These are phyloP conservation scores for Sander vitreus DNA, from an alignment of 2,113 vertebrate species.

Conservation along the genomic window DNA sequence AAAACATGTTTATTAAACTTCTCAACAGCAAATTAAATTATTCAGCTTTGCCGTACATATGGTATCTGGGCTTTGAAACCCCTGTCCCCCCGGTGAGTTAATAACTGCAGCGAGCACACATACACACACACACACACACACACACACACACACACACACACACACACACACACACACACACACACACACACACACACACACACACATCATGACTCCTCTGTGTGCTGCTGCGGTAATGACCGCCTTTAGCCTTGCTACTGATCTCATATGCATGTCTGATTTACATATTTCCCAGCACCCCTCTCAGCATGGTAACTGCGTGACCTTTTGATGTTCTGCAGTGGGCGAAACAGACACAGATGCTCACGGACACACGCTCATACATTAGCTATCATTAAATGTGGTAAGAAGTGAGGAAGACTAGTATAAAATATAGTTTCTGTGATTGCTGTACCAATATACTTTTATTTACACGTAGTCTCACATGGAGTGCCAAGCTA, in stretches of 20 bases:
- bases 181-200: constrained; percentile 44
- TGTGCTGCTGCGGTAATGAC: constrained; percentile 75
- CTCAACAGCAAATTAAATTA: constrained; percentile 72
- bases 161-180: constrained; percentile 24
- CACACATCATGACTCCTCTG: constrained; percentile 55
- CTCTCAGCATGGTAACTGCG: constrained; percentile 64
- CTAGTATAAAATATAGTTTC: constrained; percentile 24
- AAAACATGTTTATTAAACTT: constrained; percentile 73
- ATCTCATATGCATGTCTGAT: constrained; percentile 77
- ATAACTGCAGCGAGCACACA: constrained; percentile 68
- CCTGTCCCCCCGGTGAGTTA: constrained; percentile 67
- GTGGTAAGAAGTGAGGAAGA: constrained; percentile 45
- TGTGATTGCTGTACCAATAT: constrained; percentile 29
- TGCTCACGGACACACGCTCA: constrained; percentile 49
- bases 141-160: constrained; percentile 30
- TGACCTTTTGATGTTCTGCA: constrained; percentile 81
- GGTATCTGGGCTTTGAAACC: constrained; percentile 75
- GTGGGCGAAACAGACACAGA: constrained; percentile 57
- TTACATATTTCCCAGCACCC: constrained; percentile 78
- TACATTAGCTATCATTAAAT: constrained; percentile 57
- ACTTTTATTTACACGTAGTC: constrained; percentile 19
- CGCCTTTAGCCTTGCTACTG: constrained; percentile 77
- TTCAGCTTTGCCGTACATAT: constrained; percentile 72
- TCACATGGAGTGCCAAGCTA: neutral
- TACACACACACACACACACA: constrained; percentile 16